Percentiles rank a stretch among this genome's conserved stretches.
Conservation (phyloP, 2,888 invertebrate genomes). For the Andrena fulva region DNA sequence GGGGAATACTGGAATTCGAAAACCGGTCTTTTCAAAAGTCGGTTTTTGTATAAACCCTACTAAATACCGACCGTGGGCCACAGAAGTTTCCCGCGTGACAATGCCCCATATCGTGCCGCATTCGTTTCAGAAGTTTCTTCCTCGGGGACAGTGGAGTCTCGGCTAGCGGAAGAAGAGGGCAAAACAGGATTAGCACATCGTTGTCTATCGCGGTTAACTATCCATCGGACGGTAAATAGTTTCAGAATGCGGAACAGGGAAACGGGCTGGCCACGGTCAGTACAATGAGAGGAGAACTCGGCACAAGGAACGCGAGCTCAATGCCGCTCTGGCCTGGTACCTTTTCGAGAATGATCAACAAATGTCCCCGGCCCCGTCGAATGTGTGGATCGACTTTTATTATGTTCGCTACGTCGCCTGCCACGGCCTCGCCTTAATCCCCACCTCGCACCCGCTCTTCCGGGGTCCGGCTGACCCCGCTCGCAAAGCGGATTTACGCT, state of each 20-base stretch:
- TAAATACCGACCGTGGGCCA: no score
- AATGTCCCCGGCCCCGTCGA: constrained; percentile 49
- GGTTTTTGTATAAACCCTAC: no score
- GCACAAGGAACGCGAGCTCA: constrained; percentile 60
- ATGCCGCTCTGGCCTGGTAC: constrained; percentile 48
- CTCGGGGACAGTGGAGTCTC: neutral
- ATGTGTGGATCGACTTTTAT: constrained; percentile 62
- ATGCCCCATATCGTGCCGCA: no score
- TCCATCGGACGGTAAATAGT: constrained; percentile 66
- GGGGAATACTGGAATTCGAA: no score
- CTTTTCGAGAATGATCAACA: constrained; percentile 73
- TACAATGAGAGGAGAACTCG: constrained; percentile 43
- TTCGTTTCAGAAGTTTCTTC: no score
- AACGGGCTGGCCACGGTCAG: constrained; percentile 71
- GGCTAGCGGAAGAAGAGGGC: neutral
- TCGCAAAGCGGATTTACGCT: constrained; percentile 58
- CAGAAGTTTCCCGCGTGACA: no score
- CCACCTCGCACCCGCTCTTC: constrained; percentile 57
- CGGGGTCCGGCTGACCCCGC: constrained; percentile 64
- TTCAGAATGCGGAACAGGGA: constrained; percentile 78
- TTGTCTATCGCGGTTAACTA: constrained; percentile 39
- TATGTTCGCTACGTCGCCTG: constrained; percentile 63
- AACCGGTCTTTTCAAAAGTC: no score
- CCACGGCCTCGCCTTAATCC: constrained; percentile 71
- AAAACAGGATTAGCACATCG: constrained; percentile 28